These are phyloP conservation scores for Lutjanus argentimaculatus DNA, from an alignment of 2,797 vertebrate genomes.

Conservation along the genomic window DNA sequence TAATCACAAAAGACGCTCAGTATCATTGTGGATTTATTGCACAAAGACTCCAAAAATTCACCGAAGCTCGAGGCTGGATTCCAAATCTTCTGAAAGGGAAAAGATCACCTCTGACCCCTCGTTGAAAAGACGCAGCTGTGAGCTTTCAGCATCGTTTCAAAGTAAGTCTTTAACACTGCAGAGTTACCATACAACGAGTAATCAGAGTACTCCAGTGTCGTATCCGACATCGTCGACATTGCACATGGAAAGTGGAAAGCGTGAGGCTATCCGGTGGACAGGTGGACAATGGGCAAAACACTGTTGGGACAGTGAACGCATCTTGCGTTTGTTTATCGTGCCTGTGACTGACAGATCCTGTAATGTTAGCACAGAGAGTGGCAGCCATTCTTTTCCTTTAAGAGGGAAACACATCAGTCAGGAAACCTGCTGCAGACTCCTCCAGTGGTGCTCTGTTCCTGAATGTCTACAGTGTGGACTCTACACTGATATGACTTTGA, in stretches of 20 bases:
- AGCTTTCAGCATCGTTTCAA: too few species aligned
- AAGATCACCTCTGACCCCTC: too few species aligned
- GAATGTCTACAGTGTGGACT: neutral
- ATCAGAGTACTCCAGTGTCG: too few species aligned
- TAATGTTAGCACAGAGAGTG: neutral
- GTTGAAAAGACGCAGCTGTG: too few species aligned
- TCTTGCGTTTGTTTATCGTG: neutral
- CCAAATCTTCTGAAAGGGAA: too few species aligned
- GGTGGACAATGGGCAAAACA: neutral
- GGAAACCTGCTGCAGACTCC: neutral
- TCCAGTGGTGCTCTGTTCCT: neutral
- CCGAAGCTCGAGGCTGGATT: too few species aligned
- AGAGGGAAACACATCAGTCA: neutral
- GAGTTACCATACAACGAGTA: too few species aligned
- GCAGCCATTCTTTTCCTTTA: neutral
- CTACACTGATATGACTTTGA: neutral
- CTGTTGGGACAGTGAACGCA: neutral
- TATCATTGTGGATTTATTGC: too few species aligned
- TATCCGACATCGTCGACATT: too few species aligned
- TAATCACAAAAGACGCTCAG: too few species aligned
- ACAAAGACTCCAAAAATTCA: too few species aligned
- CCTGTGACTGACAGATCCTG: neutral
- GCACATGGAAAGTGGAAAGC: neutral
- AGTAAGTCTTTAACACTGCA: too few species aligned
- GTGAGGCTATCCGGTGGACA: neutral